Base-by-base conservation (phyloP, 2,797 vertebrate genomes). In the Adelosebastes latens region DNA sequence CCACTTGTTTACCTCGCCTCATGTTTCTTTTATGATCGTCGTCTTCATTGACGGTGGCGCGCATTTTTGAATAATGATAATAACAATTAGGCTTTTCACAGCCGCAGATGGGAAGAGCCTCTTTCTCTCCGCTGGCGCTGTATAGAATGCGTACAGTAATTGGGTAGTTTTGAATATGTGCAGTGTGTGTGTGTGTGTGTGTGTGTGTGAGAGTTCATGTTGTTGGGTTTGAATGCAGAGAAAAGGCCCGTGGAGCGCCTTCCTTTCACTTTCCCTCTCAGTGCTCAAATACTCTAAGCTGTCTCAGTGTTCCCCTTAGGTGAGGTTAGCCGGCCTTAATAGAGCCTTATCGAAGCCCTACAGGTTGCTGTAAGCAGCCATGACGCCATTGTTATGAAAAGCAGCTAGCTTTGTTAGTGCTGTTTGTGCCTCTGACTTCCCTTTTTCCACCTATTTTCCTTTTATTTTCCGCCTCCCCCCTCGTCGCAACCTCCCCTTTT, bases 11-110 rank as follows among this genome's bases (percentile, higher is more conserved):
- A 95, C 96, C 95, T 96, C 94, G 83, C 93, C 88, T 97, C 96
- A 96, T 97, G 96, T 96, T 97, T 97, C 96, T 97, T 97, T 97
- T 96, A 97, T 97, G 97, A 96, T 87, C 93, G 96, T 96, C 96
- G 95, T 89, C 82, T 96, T 96, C 94, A 95, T 94, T 95, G 95
- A 95, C 94, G 91, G 91, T 27, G 83, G 86, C 82, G 92, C 89
- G 89, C 91, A 93, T 89, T 93, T 94, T 94, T 93, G 93, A 96
- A 96, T 97, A 96, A 92, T 88, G 86, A 93, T 94, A 94, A 94
- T 94, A 95, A 93, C 94, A 95, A 95, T 95, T 94, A 96, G 95
- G 95, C 92, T 94, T 94, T 93, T 96, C 95, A 89, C 81, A 87
- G 92, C 82, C 80, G 83, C 87, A 90, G 82, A 91, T 86, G 80